Base-by-base conservation (phyloP, 2,797 vertebrate genomes). In the Ctenochaetus hawaiiensis region DNA sequence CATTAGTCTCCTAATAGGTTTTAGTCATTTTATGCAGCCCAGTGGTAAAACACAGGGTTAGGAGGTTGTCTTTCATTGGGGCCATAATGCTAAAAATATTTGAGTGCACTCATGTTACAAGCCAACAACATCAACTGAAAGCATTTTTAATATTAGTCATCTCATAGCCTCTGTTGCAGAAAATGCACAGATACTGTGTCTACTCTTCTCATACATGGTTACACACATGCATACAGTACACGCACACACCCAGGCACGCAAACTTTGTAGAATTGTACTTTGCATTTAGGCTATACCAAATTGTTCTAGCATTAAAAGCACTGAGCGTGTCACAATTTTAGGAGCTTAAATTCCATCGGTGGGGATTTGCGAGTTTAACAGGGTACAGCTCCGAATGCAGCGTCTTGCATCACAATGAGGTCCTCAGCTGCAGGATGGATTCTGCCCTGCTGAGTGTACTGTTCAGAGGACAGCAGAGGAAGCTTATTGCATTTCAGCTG, bases 331-430 rank as follows among this genome's bases (percentile, higher is more conserved):
- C 83, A 88, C 87, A 88, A 82, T 84, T 90, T 84, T 77, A 81
- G 85, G 68, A 84, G 90, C 91, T 91, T 87, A 90, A 90, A 91
- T 84, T 91, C 83, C 76, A 89, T 82, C 57, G 75, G 90, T 78
- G 23, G 88, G 90, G 88, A 93, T 91, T 91, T 91, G 87, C 70
- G 81, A 85, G 72, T 92, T 90, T 87, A 89, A 93, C 82, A 81
- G 81, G 82, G 73, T 85, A 79, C 77, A 81, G 87, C 79, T 86
- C 81, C 68, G 75, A 86, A 87, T 75, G 76, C 77, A 71, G 66
- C 74, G 58, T 62, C 78, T 85, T 91, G 91, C 89, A 92, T 93
- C 86, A 91, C 82, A 93, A 93, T 92, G 81, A 93, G 85, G 77
- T 80, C 73, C 85, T 89, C 83, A 89, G 86, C 87, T 84, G 86